Evolutionary conservation across 2,797 vertebrate species (phyloP), one percentile per base, ranked within the genome.

Genomic region (Melanotaenia boesemani): DNA sequence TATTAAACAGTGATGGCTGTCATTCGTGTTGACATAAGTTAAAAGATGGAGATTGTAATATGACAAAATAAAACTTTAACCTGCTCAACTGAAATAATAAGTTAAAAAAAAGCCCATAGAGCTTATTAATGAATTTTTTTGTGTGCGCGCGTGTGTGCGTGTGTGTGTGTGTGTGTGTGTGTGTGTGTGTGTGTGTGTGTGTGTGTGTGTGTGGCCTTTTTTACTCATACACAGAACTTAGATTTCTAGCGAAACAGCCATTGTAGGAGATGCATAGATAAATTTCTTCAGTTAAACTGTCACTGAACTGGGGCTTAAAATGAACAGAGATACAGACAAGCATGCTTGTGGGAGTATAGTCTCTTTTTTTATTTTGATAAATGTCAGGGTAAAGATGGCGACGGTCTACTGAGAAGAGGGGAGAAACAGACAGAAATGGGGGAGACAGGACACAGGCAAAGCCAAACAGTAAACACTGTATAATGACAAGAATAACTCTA

Each of bases 401-500:
- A 11, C 62, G 64, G 57, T 44, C 36, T 10, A 26, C 1, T 15
- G 30, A 28, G 52, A 67, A 36, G 11, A 56, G 20, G 15, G 44
- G 44, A 18, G 13, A 69, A 26, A 57, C 8, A 50, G 26, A 54
- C 28, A 61, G 41, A 72, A 67, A 77, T 34, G 70, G 34, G 75
- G 16, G 34, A 59, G 61, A 77, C n/a, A 22, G 39, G 32, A 63
- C 44, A 46, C 62, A 74, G 64, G 64, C 56, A 32, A 65, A 69
- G 72, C 22, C 26, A 15, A 39, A 66, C 44, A 59, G 50, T 74
- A 77, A 76, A 70, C 76, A 68, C 3, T 36, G 24, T 37, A 32
- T 44, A 48, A 69, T 63, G 55, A 70, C 10, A 1, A 60, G 28
- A 60, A 44, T 66, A 68, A 54, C 62, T 70, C 24, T 24, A 61